phyloP scores from a whole-genome alignment of 64 coral and sea anemone species.

The Pocillopora verrucosa region DNA sequence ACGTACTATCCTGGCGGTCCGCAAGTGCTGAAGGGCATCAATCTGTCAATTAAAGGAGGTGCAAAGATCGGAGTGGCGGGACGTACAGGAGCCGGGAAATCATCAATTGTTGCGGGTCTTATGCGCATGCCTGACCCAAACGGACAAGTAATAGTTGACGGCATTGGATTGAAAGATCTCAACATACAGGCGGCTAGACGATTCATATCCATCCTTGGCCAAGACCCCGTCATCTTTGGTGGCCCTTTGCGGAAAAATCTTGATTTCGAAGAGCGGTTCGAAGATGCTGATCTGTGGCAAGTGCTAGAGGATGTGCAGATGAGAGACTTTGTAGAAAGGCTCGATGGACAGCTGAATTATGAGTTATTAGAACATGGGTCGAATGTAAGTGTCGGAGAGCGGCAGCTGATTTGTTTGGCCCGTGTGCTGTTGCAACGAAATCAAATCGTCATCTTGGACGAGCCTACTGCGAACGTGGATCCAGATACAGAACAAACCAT shows the following conservation, averaged over 20 bases:
- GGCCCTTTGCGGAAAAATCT: slow-evolving; percentile 43
- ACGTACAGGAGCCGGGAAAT: slow-evolving; percentile 64
- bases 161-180: slow-evolving; percentile 8
- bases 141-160: slow-evolving; percentile 36
- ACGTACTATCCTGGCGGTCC: slow-evolving; percentile 50
- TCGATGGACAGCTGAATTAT: background rate
- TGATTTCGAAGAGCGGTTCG: slow-evolving; percentile 5
- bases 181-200: background rate
- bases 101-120: slow-evolving; percentile 57
- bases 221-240: slow-evolving; percentile 39
- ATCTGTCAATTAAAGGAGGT: slow-evolving; percentile 34
- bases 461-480: too few species aligned
- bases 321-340: slow-evolving; percentile 6
- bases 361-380: slow-evolving; percentile 22
- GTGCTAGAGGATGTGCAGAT: slow-evolving; percentile 30
- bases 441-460: too few species aligned
- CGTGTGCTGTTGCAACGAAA: background rate
- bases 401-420: slow-evolving; percentile 51
- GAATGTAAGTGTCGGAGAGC: slow-evolving; percentile 52
- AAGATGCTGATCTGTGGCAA: slow-evolving; percentile 28
- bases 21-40: slow-evolving; percentile 49
- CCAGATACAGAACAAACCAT: too few species aligned
- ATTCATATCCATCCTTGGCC: slow-evolving; percentile 34
- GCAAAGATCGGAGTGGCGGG: slow-evolving; percentile 58
- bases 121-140: slow-evolving; percentile 61